phyloP scores from a whole-genome alignment of 2,797 vertebrate genomes.

The Sebastes nivosus region DNA sequence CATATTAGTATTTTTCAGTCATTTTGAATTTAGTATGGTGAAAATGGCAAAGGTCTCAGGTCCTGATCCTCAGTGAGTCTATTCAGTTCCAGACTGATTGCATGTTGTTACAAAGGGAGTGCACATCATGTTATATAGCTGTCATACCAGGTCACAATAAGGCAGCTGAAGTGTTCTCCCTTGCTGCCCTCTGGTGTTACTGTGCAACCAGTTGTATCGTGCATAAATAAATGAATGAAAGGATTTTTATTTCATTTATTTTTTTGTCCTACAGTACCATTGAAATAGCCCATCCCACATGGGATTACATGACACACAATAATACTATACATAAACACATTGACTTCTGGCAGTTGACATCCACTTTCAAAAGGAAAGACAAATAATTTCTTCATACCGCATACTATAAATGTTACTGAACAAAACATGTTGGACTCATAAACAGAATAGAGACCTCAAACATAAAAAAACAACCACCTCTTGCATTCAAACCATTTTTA shows the following conservation, averaged over 20 bases:
- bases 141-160: background rate
- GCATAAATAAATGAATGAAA: background rate
- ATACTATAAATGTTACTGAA: background rate
- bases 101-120: background rate
- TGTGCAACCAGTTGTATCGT: background rate
- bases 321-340: background rate
- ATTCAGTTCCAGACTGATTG: background rate
- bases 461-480: too few relatives aligned
- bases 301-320: background rate
- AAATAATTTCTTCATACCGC: background rate
- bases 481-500: background rate
- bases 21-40: background rate
- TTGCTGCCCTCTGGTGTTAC: constrained; percentile 38
- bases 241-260: background rate
- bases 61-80: background rate
- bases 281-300: background rate
- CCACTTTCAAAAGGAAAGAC: background rate
- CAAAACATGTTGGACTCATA: background rate
- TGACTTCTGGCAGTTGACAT: background rate
- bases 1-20: background rate
- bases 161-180: background rate
- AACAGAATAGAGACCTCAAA: background rate
- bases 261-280: background rate
- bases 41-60: background rate
- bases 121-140: background rate